Evolutionary conservation across 2,113 vertebrate species (phyloP), one percentile per base, ranked within the genome.

Genomic region (Callospermophilus lateralis): DNA sequence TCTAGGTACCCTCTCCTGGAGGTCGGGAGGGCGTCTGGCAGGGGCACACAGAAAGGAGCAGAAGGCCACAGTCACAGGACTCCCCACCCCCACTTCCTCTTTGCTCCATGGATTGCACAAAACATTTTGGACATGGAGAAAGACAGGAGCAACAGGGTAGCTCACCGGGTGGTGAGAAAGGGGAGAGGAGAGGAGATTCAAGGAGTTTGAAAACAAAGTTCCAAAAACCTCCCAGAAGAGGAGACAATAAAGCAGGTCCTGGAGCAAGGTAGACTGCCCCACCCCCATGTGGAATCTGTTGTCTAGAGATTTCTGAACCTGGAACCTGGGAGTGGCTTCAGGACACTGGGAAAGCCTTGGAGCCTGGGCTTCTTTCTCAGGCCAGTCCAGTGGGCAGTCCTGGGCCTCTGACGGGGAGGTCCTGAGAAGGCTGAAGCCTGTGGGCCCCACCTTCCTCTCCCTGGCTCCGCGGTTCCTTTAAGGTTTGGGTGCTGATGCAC

Each of bases 381-480:
- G 78, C 26, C 26, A 34, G 34, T 17, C 51, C 48, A 39, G 30
- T 26, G 20, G 55, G 19, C 55, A 58, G 55, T 28, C 78, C 55
- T 58, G 20, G 20, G 20, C 55, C 55, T 58, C 78, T 1, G 24
- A 39, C 3, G n/a, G 8, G 32, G 55, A 20, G 13, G 34, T 28
- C 24, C 37, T 0, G 6, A 48, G 68, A 48, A 26, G 74, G 34
- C 77, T 4, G 28, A 17, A 51, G 65, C 45, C n/a, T 48, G 51
- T 0, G 16, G 37, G 28, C 26, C 1, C 1, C 2, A 7, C 20
- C 53, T 63, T 48, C 48, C 30, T 37, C 65, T 63, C 61, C 10
- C 34, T 34, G 0, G 4, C 3, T 0, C n/a, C 1, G 20, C 22
- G 53, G 53, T 22, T 28, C 48, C 20, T 55, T 24, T 16, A 4